Conservation (phyloP, 2,113 vertebrate species). For the Bufo bufo region DNA sequence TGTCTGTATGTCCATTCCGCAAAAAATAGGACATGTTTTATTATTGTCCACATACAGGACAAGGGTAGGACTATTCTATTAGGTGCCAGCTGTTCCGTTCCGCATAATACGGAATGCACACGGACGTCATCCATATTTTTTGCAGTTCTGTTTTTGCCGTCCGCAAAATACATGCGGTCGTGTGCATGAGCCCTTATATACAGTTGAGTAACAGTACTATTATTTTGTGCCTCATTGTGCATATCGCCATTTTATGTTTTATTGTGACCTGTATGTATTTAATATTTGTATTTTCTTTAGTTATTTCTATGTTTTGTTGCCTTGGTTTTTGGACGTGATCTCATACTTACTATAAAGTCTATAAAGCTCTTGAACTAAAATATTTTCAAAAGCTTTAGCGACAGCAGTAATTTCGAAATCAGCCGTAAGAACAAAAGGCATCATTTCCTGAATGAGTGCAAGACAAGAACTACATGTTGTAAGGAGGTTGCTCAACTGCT, state of each 20-base stretch:
- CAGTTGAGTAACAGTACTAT: too few species aligned
- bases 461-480: conserved; percentile 5
- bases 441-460: conserved; percentile 33
- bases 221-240: too few species aligned
- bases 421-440: not conserved
- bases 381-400: not conserved
- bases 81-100: too few species aligned
- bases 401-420: conserved; percentile 13
- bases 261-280: not conserved
- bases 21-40: too few species aligned
- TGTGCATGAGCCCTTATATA: too few species aligned
- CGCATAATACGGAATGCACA: too few species aligned
- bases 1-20: too few species aligned
- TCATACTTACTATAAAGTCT: not conserved
- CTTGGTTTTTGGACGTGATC: not conserved
- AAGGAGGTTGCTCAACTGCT: conserved; percentile 12
- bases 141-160: too few species aligned
- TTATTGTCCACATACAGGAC: too few species aligned
- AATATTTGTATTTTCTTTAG: not conserved
- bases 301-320: not conserved
- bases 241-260: not conserved
- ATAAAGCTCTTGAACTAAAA: not conserved
- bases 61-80: too few species aligned
- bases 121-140: too few species aligned
- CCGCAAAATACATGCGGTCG: too few species aligned